Conservation (phyloP, 2,888 invertebrate genomes). For the Nymphalis c-album region DNA sequence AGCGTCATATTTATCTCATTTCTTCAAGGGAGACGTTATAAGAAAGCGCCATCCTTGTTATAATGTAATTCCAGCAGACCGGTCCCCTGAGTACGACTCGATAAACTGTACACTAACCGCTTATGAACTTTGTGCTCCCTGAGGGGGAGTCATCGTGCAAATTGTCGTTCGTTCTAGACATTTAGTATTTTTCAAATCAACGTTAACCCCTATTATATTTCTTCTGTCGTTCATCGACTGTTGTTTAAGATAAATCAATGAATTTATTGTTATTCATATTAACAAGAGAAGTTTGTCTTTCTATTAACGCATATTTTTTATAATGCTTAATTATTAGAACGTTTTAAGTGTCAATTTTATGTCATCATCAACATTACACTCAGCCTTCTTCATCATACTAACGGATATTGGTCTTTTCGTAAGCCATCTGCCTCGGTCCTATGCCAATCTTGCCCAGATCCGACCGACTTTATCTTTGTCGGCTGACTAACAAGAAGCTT, state of each 20-base stretch:
- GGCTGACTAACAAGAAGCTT: too few species aligned
- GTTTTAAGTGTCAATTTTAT: too few species aligned
- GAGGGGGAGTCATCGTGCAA: constrained; percentile 10
- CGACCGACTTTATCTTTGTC: too few species aligned
- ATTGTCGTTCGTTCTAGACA: constrained; percentile 11
- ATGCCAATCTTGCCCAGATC: too few species aligned
- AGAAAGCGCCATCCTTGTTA: constrained; percentile 15
- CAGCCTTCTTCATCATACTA: too few species aligned
- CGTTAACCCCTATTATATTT: not conserved
- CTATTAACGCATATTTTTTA: too few species aligned
- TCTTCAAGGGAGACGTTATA: not conserved
- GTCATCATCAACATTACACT: too few species aligned
- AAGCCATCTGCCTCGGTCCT: too few species aligned
- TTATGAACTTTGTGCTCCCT: constrained; percentile 24
- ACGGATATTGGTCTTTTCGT: too few species aligned
- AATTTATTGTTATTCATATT: too few species aligned
- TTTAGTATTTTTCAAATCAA: not conserved
- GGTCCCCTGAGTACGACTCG: constrained; percentile 24
- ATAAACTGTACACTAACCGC: constrained; percentile 26
- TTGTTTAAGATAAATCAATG: not conserved
- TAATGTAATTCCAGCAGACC: constrained; percentile 12
- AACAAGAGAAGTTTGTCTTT: too few species aligned
- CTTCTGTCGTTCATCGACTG: not conserved
- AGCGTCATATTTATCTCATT: constrained; percentile 8
- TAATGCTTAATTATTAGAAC: too few species aligned